A percentile compares a stretch with the other conserved stretches of the same genome.
Evolutionary conservation across 2,797 vertebrate genomes (phyloP).

Genomic region (Smutsia gigantea): DNA sequence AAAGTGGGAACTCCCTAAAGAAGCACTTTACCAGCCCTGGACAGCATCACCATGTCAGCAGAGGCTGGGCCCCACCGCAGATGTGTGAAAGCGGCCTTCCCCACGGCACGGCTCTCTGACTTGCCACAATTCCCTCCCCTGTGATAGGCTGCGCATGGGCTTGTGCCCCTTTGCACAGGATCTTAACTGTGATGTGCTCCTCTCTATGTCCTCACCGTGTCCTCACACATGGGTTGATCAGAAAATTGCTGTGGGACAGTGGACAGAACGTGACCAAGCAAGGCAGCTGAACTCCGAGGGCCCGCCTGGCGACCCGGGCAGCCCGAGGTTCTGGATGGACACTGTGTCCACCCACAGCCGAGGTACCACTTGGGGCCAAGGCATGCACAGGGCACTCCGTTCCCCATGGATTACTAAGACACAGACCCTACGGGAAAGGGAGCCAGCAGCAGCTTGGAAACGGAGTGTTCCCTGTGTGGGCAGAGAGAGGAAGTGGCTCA

Average conservation of each 20-base stretch:
- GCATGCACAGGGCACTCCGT: not conserved
- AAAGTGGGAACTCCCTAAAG: not conserved
- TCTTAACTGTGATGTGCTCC: not conserved
- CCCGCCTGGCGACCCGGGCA: no score
- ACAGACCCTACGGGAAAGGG: not conserved
- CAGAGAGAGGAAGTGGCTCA: no score
- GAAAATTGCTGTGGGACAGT: not conserved
- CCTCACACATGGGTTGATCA: no score
- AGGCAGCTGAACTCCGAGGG: fast-evolving
- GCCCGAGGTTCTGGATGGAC: fast-evolving
- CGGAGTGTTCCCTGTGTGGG: fast-evolving
- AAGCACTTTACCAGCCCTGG: not conserved
- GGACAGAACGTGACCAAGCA: not conserved
- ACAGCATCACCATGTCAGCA: no score
- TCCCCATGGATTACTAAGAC: not conserved
- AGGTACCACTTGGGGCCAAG: not conserved
- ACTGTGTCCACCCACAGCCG: not conserved
- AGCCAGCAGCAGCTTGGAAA: no score
- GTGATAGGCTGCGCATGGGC: not conserved
- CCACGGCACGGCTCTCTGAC: not conserved
- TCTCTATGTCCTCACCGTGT: not conserved
- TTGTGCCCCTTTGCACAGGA: not conserved
- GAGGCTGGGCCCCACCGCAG: no score
- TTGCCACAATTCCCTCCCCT: not conserved
- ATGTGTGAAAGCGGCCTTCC: fast-evolving